Evolutionary conservation across 2,113 vertebrate species (phyloP), one percentile per base, ranked within the genome.

Genomic region (Aramus guarauna): DNA sequence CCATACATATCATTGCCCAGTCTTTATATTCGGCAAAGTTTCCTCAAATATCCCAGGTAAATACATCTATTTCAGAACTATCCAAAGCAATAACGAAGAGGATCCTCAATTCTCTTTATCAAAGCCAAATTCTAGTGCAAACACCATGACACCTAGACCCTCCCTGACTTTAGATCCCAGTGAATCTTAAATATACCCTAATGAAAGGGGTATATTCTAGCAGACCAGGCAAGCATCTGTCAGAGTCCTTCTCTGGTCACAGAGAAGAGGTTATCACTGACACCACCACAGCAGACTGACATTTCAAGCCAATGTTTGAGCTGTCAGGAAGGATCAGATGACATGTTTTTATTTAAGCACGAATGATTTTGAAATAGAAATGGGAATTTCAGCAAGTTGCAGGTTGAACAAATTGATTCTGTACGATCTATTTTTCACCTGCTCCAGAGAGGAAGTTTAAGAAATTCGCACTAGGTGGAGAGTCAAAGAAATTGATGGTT

Each of bases 401-500:
- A 67, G 53, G 73, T 87, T 95, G 88, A 96, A 91, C 73, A 94
- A 97, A 95, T 95, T 91, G 95, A 95, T 94, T 94, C 73, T 23
- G 39, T 69, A 91, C 9, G 0, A 96, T 87, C 85, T 94, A 75
- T 92, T 96, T 97, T 97, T 97, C 92, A 94, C 91, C 94, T 81
- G 56, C 80, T 94, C 84, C 88, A 82, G 80, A 92, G 66, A 87
- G 76, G 83, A 92, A 95, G 91, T 94, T 95, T 89, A 94, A 95
- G 91, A 92, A 97, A 95, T 85, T 84, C 90, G 84, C 76, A 89
- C 73, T 91, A 79, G 58, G 64, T 62, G 41, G 53, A 72, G 58
- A 96, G 88, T 69, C 94, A 92, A 91, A 95, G 80, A 97, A 97
- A 95, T 90, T 88, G 93, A 94, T 88, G 64, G 86, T 69, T 94